Evolutionary conservation across 2,888 invertebrate species (phyloP).

Genomic region (Leptura quadrifasciata): DNA sequence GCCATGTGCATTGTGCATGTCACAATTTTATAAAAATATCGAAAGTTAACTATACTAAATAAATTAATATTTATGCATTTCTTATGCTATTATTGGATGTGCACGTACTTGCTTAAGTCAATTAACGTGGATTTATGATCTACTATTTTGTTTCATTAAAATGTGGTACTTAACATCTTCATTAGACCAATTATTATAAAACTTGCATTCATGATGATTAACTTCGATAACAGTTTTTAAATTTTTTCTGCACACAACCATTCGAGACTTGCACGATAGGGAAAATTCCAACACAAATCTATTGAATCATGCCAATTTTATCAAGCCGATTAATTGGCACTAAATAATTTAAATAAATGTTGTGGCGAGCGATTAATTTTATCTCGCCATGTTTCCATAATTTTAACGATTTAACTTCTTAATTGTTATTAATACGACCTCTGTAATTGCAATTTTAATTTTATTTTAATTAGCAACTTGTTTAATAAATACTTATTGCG

Average conservation of each 20-base stretch:
- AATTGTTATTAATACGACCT: conserved; percentile 11
- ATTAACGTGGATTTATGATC: not conserved
- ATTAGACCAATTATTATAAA: not conserved
- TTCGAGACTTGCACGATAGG: not conserved
- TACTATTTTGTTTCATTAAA: not conserved
- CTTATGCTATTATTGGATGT: too few relatives aligned
- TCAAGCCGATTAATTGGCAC: not conserved
- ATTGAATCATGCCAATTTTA: conserved; percentile 2
- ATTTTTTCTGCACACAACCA: not conserved
- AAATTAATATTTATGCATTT: too few relatives aligned
- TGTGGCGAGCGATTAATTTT: not conserved
- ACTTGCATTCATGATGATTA: not conserved
- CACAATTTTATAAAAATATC: too few relatives aligned
- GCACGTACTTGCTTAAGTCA: too few relatives aligned
- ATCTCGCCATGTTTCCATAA: not conserved
- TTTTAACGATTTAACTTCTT: conserved; percentile 1
- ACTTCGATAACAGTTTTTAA: not conserved
- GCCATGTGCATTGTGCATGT: too few relatives aligned
- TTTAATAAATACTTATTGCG: not conserved
- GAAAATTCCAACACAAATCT: not conserved
- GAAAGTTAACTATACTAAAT: too few relatives aligned
- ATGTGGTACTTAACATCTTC: not conserved
- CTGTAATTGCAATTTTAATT: not conserved
- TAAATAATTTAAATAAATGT: conserved; percentile 14
- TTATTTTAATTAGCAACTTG: not conserved